Conservation (phyloP, 2,797 vertebrate species). For the Australoheros facetus region DNA sequence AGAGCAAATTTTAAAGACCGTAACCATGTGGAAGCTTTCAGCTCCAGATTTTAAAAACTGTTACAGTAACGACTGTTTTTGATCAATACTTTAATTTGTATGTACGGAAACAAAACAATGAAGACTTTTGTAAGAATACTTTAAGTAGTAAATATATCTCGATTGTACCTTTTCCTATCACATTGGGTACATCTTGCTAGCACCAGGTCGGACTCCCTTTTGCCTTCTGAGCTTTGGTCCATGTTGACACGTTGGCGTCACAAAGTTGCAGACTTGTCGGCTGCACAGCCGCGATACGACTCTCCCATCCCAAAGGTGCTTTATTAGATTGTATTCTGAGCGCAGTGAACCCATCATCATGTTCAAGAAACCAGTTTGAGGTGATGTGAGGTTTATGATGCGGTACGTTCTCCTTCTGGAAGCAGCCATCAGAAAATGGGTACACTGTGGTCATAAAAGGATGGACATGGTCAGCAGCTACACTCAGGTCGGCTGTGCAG, state of each 20-base stretch:
- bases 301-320: neutral
- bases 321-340: neutral
- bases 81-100: neutral
- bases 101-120: neutral
- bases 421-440: neutral
- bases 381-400: neutral
- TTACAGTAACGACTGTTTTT: neutral
- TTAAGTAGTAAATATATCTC: neutral
- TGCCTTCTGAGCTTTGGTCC: neutral
- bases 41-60: neutral
- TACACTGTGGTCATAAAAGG: neutral
- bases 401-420: neutral
- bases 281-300: conserved; percentile 49
- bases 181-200: neutral
- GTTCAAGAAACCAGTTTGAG: neutral
- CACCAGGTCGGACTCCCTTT: neutral
- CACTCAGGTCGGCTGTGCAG: too few species aligned
- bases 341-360: neutral
- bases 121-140: neutral
- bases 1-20: neutral
- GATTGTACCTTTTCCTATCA: neutral
- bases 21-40: neutral
- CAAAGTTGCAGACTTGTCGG: conserved; percentile 53
- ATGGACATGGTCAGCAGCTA: too few species aligned
- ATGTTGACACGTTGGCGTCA: neutral